phyloP scores from a whole-genome alignment of 2,113 vertebrate genomes.

The Malurus alboscapulatus region DNA sequence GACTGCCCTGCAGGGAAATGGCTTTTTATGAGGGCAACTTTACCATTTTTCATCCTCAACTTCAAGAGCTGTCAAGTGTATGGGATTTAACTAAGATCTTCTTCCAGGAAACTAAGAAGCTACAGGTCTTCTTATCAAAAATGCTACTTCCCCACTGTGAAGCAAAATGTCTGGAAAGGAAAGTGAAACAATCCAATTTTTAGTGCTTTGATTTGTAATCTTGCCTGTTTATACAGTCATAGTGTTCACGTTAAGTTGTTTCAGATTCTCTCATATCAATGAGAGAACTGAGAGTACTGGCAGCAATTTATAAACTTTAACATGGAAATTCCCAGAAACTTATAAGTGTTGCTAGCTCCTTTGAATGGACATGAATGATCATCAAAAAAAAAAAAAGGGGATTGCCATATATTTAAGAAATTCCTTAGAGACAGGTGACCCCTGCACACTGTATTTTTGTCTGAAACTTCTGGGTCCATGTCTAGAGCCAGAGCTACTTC shows the following conservation, averaged over 20 bases:
- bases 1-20: neutral
- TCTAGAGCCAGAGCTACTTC: neutral
- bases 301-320: neutral
- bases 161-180: neutral
- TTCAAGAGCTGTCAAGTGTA: neutral
- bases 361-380: neutral
- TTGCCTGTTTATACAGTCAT: neutral
- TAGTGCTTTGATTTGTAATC: neutral
- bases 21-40: neutral
- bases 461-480: neutral
- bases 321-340: neutral
- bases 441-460: neutral
- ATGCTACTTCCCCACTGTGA: neutral
- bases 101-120: neutral
- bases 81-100: neutral
- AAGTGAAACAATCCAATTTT: neutral
- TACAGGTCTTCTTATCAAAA: neutral
- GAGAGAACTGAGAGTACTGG: neutral
- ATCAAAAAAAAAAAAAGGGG: neutral
- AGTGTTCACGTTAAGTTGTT: neutral
- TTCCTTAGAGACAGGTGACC: neutral
- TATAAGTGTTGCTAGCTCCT: neutral
- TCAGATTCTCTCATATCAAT: neutral
- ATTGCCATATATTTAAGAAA: neutral
- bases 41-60: neutral